Conservation (phyloP, 2,113 vertebrate species). For the Dinomys branickii region DNA sequence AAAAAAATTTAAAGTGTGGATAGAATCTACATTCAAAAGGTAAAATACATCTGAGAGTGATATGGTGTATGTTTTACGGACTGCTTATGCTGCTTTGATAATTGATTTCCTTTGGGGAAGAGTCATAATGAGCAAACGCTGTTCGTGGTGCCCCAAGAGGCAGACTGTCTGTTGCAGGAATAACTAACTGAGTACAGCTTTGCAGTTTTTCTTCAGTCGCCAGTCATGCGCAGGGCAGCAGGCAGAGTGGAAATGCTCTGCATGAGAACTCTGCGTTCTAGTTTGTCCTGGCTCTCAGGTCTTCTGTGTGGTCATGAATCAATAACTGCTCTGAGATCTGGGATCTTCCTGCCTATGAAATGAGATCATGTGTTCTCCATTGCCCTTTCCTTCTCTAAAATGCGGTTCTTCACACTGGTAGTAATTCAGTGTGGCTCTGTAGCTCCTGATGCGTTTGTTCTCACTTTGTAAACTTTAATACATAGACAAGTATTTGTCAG, state of each 20-base stretch:
- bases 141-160: not conserved
- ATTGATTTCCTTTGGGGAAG: not conserved
- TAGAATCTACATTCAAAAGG: not conserved
- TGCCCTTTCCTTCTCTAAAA: not conserved
- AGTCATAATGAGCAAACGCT: not conserved
- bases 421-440: not conserved
- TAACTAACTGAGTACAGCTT: not conserved
- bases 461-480: not conserved
- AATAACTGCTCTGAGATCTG: not conserved
- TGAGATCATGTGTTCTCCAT: not conserved
- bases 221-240: not conserved
- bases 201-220: not conserved
- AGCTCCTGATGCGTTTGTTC: not conserved
- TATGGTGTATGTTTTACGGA: not conserved
- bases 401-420: not conserved
- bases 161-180: not conserved
- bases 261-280: not conserved
- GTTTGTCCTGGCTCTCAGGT: not conserved
- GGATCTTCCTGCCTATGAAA: not conserved
- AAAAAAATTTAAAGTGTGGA: constrained; percentile 9
- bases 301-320: not conserved
- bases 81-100: not conserved
- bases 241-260: not conserved
- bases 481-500: not conserved
- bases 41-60: constrained; percentile 20